Conservation (phyloP, 2,888 invertebrate genomes). For the Norana najaformis region DNA sequence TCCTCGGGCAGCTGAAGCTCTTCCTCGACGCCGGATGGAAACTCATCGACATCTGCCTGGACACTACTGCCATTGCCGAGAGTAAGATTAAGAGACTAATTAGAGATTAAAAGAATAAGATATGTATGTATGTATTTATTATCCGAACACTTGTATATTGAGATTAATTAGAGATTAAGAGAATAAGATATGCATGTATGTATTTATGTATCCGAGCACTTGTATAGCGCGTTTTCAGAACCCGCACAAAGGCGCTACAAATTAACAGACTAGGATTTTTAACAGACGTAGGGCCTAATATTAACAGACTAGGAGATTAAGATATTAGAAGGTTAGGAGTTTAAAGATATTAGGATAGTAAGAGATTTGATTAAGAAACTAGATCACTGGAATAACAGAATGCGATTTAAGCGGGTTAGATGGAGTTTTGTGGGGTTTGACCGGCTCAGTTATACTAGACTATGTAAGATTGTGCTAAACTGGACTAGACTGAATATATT, state of each 20-base stretch:
- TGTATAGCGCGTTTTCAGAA: too few species aligned
- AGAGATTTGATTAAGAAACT: background rate
- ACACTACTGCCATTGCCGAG: constrained; percentile 44
- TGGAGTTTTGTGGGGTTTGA: too few species aligned
- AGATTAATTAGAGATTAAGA: too few species aligned
- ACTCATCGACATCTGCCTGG: constrained; percentile 56
- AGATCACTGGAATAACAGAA: background rate
- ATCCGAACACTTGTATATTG: too few species aligned
- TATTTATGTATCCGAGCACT: too few species aligned
- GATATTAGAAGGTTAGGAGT: background rate
- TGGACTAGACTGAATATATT: background rate
- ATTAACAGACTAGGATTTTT: too few species aligned
- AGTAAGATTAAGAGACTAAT: constrained; percentile 34
- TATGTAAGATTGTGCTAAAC: background rate
- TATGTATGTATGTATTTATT: background rate
- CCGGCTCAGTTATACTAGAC: background rate
- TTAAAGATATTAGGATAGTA: background rate
- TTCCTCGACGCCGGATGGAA: constrained; percentile 55
- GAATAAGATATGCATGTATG: too few species aligned
- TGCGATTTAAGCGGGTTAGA: background rate
- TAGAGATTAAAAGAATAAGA: too few species aligned
- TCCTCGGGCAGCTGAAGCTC: constrained; percentile 49
- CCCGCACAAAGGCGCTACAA: too few species aligned
- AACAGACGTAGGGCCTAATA: too few species aligned
- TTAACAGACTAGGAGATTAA: too few species aligned